Evolutionary conservation across 2,113 vertebrate genomes (phyloP).

Genomic region (Columba livia): DNA sequence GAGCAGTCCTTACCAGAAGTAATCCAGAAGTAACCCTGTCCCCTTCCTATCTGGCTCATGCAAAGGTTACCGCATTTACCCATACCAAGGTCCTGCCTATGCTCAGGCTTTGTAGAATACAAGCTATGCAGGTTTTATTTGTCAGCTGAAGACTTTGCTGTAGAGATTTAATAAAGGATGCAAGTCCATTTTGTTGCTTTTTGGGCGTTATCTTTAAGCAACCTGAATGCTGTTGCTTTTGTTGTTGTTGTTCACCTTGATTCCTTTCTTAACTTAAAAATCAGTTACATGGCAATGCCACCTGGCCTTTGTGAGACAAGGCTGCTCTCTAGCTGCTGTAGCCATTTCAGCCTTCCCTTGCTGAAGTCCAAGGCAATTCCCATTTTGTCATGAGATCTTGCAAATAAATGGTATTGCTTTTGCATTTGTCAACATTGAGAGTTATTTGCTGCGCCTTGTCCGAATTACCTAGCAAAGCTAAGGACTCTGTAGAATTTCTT

Average conservation of each 20-base stretch:
- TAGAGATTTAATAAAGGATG: neutral
- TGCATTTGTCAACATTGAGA: constrained; percentile 68
- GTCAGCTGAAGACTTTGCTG: neutral
- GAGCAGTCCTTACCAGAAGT: neutral
- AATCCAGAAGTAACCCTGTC: neutral
- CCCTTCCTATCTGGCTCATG: neutral
- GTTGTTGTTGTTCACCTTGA: neutral
- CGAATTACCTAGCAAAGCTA: constrained; percentile 23
- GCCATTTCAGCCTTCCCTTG: neutral
- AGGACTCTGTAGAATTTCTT: constrained; percentile 37
- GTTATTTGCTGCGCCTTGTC: constrained; percentile 41
- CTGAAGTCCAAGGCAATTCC: constrained; percentile 21
- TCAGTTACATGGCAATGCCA: neutral
- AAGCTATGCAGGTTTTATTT: neutral
- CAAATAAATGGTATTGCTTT: constrained; percentile 59
- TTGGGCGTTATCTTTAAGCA: neutral
- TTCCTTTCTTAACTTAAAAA: constrained; percentile 2
- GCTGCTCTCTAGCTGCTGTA: neutral
- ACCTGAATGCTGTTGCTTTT: neutral
- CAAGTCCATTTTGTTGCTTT: neutral
- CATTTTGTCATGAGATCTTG: constrained; percentile 9
- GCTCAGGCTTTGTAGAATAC: neutral
- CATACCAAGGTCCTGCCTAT: neutral
- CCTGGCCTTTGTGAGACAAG: neutral
- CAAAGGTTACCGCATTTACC: neutral